Conservation (phyloP, 2,888 invertebrate genomes). For the Dione vanillae region DNA sequence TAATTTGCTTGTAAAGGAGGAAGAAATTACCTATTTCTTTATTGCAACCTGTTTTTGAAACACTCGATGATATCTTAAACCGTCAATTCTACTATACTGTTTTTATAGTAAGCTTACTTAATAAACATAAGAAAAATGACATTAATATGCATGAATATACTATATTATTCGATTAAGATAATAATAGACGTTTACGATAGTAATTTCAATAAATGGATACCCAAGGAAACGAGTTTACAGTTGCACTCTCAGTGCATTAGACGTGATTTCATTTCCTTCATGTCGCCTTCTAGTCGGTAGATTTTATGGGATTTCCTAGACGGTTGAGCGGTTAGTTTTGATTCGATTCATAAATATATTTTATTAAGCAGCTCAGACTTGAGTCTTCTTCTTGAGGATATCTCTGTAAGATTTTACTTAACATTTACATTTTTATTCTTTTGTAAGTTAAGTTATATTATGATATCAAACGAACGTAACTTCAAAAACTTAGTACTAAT, state of each 20-base stretch:
- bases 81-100: not conserved
- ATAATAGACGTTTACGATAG: conserved; percentile 6
- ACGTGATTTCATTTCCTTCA: conserved; percentile 58
- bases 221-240: conserved; percentile 54
- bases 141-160: not conserved
- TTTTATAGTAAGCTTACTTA: not conserved
- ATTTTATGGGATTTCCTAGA: conserved; percentile 43
- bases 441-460: not conserved
- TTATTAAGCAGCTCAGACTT: not conserved
- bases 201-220: conserved; percentile 31
- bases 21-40: too few species aligned
- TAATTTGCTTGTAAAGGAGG: too few species aligned
- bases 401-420: not conserved
- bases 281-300: conserved; percentile 52
- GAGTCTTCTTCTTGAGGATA: not conserved
- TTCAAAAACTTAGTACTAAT: too few species aligned
- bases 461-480: not conserved
- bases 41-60: too few species aligned
- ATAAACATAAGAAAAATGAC: not conserved
- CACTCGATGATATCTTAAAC: too few species aligned
- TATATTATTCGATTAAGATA: conserved; percentile 19
- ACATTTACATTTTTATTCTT: not conserved
- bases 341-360: conserved; percentile 24
- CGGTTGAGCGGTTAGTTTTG: conserved; percentile 16
- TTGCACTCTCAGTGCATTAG: conserved; percentile 51